These are phyloP conservation scores for Acromyrmex echinatior DNA, from an alignment of 1,140 invertebrate species.

Conservation along the genomic window DNA sequence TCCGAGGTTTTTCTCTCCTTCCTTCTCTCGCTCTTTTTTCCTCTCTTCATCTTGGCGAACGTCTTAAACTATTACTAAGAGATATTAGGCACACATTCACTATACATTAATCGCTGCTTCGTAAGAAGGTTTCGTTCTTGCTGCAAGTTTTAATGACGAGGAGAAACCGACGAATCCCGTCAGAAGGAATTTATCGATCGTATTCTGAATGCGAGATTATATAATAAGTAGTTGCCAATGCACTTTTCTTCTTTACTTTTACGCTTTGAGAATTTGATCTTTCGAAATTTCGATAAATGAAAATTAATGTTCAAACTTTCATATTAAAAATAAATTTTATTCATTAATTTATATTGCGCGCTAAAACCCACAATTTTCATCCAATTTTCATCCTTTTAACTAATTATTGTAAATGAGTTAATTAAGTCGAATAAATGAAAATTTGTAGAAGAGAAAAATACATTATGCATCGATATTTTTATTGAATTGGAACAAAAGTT, in stretches of 20 bases:
- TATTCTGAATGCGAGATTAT: background rate
- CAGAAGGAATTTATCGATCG: constrained; percentile 41
- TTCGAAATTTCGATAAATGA: constrained; percentile 21
- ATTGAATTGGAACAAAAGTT: too few species aligned
- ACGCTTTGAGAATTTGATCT: background rate
- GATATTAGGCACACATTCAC: constrained; percentile 13
- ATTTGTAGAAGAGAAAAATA: too few species aligned
- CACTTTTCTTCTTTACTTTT: background rate
- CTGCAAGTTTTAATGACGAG: constrained; percentile 1
- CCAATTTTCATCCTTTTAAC: too few species aligned
- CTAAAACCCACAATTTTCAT: too few species aligned
- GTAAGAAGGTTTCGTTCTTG: background rate
- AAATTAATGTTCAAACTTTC: background rate
- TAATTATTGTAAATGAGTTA: too few species aligned
- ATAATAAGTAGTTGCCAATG: constrained; percentile 23
- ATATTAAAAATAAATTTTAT: too few species aligned
- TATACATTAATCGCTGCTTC: constrained; percentile 20
- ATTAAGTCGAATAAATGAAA: too few species aligned
- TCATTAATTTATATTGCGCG: too few species aligned
- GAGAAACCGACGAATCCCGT: constrained; percentile 6
- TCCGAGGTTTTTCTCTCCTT: background rate
- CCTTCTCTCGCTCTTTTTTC: background rate
- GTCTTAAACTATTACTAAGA: constrained; percentile 30
- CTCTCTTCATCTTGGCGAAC: background rate
- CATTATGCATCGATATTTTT: too few species aligned